Base-by-base conservation (phyloP, 1,140 invertebrate species). In the Aphelenchoides avenae region DNA sequence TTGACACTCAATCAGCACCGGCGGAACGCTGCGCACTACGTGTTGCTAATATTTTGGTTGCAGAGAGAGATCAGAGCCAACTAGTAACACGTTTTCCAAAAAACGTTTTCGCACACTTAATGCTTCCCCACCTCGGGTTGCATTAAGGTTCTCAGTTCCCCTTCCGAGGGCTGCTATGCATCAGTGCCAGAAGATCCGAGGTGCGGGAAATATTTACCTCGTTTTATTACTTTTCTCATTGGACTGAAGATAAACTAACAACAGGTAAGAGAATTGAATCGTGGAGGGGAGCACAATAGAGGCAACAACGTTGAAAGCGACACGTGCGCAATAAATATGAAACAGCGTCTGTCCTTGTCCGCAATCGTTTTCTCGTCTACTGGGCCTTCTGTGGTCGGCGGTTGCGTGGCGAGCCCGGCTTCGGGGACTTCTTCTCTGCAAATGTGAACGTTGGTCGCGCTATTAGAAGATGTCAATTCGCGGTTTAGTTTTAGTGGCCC, bases 361-460 rank as follows among this genome's bases (percentile, higher is more conserved):
- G 34, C 3, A 27, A n/a, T n/a, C n/a, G n/a, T n/a, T 5, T 15
- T 46, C 34, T 24, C 43, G 24, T 46, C 43, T 26, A 34, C 5
- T 3, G n/a, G 48, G 55, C 30, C 52, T 53, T 20, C 60, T 27
- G 51, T 36, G 31, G 47, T 42, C 30, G 52, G 1, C 34, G 30
- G 52, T 13, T 71, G 9, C 65, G 42, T 13, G 61, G 65, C 27
- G 57, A 69, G 37, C 57, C 65, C 58, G 39, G 27, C 42, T 64
- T 64, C 0, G 61, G 61, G 11, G 61, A 64, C 52, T 61, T 61
- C 37, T 61, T 61, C 24, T 61, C 58, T 61, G 64, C 15, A 60
- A 66, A 15, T n/a, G 50, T 59, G 13, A 61, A 48, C 22, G 11
- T 43, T 52, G 26, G 7, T 15, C 54, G 11, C 51, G 54, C 1